Evolutionary conservation across 2,797 vertebrate genomes (phyloP).

Genomic region (Garrulus glandarius): DNA sequence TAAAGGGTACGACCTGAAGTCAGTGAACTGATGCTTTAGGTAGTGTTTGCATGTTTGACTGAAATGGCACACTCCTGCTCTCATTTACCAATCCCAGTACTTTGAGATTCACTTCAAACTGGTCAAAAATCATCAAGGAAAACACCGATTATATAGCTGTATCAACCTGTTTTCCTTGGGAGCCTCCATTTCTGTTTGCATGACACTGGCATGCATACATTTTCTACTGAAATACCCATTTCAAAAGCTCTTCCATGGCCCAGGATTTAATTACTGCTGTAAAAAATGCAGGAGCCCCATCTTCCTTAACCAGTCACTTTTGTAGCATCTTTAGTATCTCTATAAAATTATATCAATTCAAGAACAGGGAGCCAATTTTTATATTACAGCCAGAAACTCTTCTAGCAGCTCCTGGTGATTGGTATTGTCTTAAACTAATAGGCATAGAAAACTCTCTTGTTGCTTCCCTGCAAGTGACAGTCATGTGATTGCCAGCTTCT

Average conservation of each 20-base stretch:
- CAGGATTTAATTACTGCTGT: background rate
- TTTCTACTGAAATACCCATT: background rate
- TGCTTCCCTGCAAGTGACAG: background rate
- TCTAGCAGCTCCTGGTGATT: background rate
- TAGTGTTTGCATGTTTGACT: background rate
- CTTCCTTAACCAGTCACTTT: background rate
- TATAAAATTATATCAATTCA: background rate
- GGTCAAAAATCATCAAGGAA: background rate
- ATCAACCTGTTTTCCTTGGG: background rate
- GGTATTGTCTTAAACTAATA: background rate
- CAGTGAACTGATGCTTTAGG: background rate
- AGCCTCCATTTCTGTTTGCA: background rate
- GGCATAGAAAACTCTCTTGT: background rate
- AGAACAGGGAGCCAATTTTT: background rate
- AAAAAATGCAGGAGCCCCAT: background rate
- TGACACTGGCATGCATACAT: background rate
- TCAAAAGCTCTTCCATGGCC: background rate
- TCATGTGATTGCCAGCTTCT: background rate
- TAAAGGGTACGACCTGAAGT: background rate
- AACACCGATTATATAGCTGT: background rate
- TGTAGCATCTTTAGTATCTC: background rate
- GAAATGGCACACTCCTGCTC: background rate
- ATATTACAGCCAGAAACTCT: conserved; percentile 5
- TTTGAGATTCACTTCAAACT: background rate
- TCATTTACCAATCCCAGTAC: background rate